Evolutionary conservation across 1,140 invertebrate genomes (phyloP).

Genomic region (Drosophila sproati): DNA sequence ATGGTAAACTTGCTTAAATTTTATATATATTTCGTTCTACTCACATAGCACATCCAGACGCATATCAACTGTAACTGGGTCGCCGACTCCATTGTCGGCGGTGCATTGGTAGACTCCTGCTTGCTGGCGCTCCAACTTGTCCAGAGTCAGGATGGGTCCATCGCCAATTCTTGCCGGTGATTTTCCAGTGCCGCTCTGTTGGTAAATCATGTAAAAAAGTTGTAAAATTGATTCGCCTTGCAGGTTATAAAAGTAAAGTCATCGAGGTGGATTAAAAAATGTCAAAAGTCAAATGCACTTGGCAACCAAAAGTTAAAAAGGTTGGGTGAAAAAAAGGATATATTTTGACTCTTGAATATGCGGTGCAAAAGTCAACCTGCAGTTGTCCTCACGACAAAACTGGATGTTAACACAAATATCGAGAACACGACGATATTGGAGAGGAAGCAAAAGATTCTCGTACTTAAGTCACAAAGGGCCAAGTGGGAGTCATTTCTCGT

Average conservation of each 20-base stretch:
- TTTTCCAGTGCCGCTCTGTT: constrained; percentile 80
- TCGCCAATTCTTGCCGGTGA: constrained; percentile 85
- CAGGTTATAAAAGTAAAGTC: constrained; percentile 51
- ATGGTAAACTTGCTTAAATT: not conserved
- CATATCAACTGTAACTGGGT: constrained; percentile 87
- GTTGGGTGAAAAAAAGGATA: constrained; percentile 32
- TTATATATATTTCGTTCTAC: constrained; percentile 60
- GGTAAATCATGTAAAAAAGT: constrained; percentile 4
- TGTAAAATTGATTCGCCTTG: constrained; percentile 9
- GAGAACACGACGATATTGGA: constrained; percentile 25
- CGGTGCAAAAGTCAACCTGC: constrained; percentile 56
- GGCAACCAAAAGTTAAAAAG: constrained; percentile 38
- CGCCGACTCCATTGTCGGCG: constrained; percentile 89
- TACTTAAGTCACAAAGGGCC: constrained; percentile 43
- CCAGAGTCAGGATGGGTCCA: constrained; percentile 88
- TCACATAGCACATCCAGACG: constrained; percentile 88
- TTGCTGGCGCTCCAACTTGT: constrained; percentile 87
- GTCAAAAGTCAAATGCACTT: constrained; percentile 68
- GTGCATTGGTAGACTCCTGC: constrained; percentile 89
- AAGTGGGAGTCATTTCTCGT: constrained; percentile 34
- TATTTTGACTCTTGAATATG: constrained; percentile 14
- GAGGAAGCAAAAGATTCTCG: constrained; percentile 15
- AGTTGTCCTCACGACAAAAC: constrained; percentile 43
- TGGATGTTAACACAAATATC: constrained; percentile 69
- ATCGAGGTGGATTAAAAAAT: constrained; percentile 53